phyloP scores from a whole-genome alignment of 2,113 vertebrate genomes.

The Percina caprodes region DNA sequence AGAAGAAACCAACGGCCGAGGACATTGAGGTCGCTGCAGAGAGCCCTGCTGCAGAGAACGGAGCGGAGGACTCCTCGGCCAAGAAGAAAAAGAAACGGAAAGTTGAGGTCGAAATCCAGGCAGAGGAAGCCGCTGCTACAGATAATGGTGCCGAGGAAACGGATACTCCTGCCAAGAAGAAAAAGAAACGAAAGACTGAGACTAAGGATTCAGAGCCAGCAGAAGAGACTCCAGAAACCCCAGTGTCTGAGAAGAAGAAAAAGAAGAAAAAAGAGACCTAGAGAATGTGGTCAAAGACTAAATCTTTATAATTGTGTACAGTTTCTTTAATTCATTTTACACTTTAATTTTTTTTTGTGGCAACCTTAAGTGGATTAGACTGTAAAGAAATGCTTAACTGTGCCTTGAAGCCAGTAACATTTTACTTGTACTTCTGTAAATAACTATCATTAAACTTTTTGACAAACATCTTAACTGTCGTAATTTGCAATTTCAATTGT shows the following conservation, averaged over 20 bases:
- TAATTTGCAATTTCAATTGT: not conserved
- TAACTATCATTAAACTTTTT: slow-evolving; percentile 33
- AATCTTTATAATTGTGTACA: slow-evolving; percentile 72
- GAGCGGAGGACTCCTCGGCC: slow-evolving; percentile 70
- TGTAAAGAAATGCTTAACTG: slow-evolving; percentile 37
- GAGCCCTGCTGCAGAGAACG: slow-evolving; percentile 54
- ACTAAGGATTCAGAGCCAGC: slow-evolving; percentile 9
- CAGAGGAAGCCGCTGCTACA: not conserved
- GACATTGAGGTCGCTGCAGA: slow-evolving; percentile 43
- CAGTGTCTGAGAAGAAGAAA: slow-evolving; percentile 73
- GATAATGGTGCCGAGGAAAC: slow-evolving; percentile 75
- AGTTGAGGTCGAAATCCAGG: slow-evolving; percentile 21
- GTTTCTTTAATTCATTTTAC: slow-evolving; percentile 41
- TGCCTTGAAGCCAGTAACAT: slow-evolving; percentile 59
- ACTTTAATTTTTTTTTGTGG: not conserved
- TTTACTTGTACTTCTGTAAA: slow-evolving; percentile 65
- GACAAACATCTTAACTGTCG: not conserved
- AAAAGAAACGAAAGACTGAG: slow-evolving; percentile 79
- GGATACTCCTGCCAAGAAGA: slow-evolving; percentile 77
- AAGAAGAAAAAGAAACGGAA: slow-evolving; percentile 85
- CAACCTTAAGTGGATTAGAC: slow-evolving; percentile 3
- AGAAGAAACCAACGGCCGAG: slow-evolving; percentile 79
- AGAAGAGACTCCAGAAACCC: slow-evolving; percentile 47
- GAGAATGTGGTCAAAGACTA: slow-evolving; percentile 9
- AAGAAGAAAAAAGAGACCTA: slow-evolving; percentile 74